Base-by-base conservation (phyloP, 2,797 vertebrate species). In the Diplodus puntazzo region DNA sequence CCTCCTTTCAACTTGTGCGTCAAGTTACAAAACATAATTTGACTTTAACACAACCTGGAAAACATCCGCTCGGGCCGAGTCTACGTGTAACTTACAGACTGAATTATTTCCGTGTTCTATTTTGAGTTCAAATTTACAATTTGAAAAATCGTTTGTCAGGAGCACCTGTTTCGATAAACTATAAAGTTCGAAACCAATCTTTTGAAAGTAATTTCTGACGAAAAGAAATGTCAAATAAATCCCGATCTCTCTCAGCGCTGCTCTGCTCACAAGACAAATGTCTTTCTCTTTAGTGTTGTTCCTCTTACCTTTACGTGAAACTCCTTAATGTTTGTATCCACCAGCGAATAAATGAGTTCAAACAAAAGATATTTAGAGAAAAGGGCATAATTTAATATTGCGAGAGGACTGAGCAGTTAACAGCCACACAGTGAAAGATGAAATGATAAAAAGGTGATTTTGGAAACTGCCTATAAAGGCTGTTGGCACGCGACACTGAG, bases 401-500 rank as follows among this genome's bases (percentile, higher is more conserved):
- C 0, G 11, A 4, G 25, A 2, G 25, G 54, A 14, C 25, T 61
- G 12, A 34, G 18, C 30, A 54, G 14, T 21, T 39, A 5, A 21
- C n/a, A 43, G 30, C 1, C 0, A 6, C 20, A 27, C 13, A 21
- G 14, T 34, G 16, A 64, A 25, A 75, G 69, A 73, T 78, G 16
- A 83, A 86, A 81, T 90, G 83, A 78, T 25, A 21, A 45, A 25
- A 52, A 16, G 5, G 42, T 67, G 86, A 60, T 76, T 75, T 50
- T 80, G 77, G 14, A 64, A 73, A 79, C 69, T 45, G 39, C 12
- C 20, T 84, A 57, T 84, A 57, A 88, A 79, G 55, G 57, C 62
- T 72, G 49, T 60, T 87, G 12, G 80, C 93, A 91, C 91, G 88
- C 89, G 90, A 91, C 88, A 69, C 71, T 92, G 92, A 92, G 77